A percentile compares a stretch with the other conserved stretches of the same genome.
These are phyloP conservation scores for Protodeltote pygarga DNA, from an alignment of 2,888 invertebrate genomes.

Conservation along the genomic window DNA sequence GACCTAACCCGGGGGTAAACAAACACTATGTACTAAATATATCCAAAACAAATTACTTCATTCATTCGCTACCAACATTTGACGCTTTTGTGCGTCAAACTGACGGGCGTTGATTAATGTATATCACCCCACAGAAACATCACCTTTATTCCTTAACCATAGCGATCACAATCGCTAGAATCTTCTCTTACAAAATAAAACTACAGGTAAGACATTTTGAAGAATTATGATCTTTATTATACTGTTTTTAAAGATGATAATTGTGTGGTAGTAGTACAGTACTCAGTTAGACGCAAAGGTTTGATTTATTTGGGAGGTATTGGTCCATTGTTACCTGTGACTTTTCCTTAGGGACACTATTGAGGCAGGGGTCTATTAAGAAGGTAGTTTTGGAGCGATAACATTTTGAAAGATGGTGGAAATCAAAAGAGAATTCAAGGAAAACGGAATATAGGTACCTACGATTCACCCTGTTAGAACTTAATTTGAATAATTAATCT, in stretches of 20 bases:
- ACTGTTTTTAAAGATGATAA: constrained; percentile 33
- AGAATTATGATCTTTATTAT: constrained; percentile 32
- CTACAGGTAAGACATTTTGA: constrained; percentile 21
- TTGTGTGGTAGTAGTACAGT: constrained; percentile 36
- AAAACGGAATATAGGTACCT: constrained; percentile 5
- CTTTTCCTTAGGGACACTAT: constrained; percentile 46
- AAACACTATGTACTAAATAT: constrained; percentile 30
- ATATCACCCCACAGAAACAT: constrained; percentile 16
- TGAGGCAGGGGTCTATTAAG: constrained; percentile 44
- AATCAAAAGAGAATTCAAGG: constrained; percentile 33
- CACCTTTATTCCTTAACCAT: constrained; percentile 15
- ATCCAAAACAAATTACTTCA: constrained; percentile 48
- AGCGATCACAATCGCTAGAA: constrained; percentile 30
- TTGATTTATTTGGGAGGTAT: constrained; percentile 54
- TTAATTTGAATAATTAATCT: no score
- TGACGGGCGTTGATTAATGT: constrained; percentile 44
- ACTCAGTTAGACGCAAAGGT: constrained; percentile 43
- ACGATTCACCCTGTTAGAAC: no score
- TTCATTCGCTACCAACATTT: constrained; percentile 45
- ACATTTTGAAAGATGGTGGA: constrained; percentile 45
- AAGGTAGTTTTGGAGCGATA: constrained; percentile 46
- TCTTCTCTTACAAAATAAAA: constrained; percentile 22
- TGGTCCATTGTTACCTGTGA: constrained; percentile 51
- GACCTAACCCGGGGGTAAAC: constrained; percentile 23
- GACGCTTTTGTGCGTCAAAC: constrained; percentile 48